These are phyloP conservation scores for Chunga burmeisteri DNA, from an alignment of 2,113 vertebrate genomes.

Conservation along the genomic window DNA sequence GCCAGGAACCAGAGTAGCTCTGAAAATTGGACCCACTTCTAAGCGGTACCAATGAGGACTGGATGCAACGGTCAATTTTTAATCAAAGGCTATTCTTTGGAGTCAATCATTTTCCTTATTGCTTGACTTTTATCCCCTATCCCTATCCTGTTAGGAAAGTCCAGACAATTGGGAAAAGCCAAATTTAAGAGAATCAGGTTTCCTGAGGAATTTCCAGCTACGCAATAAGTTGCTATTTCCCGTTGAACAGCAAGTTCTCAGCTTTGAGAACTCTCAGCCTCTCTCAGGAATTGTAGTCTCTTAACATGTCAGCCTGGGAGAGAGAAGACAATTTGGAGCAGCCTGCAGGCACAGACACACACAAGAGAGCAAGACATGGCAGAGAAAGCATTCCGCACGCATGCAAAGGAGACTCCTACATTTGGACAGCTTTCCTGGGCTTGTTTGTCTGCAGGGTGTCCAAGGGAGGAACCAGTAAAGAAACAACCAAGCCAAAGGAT, in stretches of 20 bases:
- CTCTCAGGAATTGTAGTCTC: fast-evolving
- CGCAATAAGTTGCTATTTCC: not conserved
- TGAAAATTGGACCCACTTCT: not conserved
- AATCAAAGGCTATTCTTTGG: not conserved
- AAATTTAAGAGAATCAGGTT: not conserved
- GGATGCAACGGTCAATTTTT: not conserved
- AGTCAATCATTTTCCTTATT: not conserved
- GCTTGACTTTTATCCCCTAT: not conserved
- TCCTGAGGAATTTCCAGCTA: not conserved
- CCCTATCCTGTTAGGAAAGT: not conserved
- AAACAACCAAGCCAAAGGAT: not conserved
- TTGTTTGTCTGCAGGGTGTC: not conserved
- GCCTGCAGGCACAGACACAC: too few species aligned
- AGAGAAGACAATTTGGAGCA: not conserved
- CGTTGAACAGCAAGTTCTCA: not conserved
- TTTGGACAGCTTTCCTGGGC: not conserved
- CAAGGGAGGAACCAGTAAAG: not conserved
- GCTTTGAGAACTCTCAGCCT: not conserved
- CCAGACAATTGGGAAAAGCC: not conserved
- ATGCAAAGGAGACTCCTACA: fast-evolving
- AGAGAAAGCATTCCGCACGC: not conserved
- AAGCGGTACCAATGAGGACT: not conserved
- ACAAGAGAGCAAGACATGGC: fast-evolving
- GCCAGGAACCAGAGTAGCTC: not conserved
- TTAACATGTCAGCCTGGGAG: not conserved